These are phyloP conservation scores for Dinothrombium tinctorium DNA, from an alignment of 1,140 invertebrate species.

Conservation along the genomic window DNA sequence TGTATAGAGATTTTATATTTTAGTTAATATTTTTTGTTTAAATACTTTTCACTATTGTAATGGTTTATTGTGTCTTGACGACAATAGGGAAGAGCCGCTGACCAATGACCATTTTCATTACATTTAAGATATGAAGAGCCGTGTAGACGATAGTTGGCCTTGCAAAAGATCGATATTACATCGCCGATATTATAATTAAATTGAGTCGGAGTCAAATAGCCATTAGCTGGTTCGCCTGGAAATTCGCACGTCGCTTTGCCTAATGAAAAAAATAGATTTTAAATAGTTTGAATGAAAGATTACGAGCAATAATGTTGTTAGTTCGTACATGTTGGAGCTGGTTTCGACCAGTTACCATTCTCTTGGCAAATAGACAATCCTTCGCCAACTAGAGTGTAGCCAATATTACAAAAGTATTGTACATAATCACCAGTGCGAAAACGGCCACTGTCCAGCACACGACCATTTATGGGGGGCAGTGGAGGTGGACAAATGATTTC, in stretches of 20 bases:
- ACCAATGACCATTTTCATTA: slow-evolving; percentile 15
- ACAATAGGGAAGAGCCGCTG: slow-evolving; percentile 15
- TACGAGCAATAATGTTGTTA: background rate
- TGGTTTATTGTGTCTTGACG: too few species aligned
- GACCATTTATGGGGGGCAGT: slow-evolving; percentile 40
- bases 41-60: too few species aligned
- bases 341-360: slow-evolving; percentile 59
- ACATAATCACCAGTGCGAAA: slow-evolving; percentile 35
- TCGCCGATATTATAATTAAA: slow-evolving; percentile 50
- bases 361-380: slow-evolving; percentile 52
- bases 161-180: slow-evolving; percentile 41
- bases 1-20: too few species aligned
- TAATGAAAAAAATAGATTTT: slow-evolving; percentile 16
- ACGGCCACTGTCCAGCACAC: slow-evolving; percentile 31
- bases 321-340: slow-evolving; percentile 45
- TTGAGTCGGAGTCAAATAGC: slow-evolving; percentile 40
- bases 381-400: slow-evolving; percentile 46
- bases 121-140: slow-evolving; percentile 10
- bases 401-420: slow-evolving; percentile 43
- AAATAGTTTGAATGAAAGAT: slow-evolving; percentile 5
- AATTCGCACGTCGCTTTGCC: slow-evolving; percentile 47
- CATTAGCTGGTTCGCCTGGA: slow-evolving; percentile 42
- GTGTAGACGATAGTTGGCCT: slow-evolving; percentile 27
- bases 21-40: too few species aligned
- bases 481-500: slow-evolving; percentile 46